phyloP scores from a whole-genome alignment of 2,888 invertebrate genomes.

The Crocallis elinguaria region DNA sequence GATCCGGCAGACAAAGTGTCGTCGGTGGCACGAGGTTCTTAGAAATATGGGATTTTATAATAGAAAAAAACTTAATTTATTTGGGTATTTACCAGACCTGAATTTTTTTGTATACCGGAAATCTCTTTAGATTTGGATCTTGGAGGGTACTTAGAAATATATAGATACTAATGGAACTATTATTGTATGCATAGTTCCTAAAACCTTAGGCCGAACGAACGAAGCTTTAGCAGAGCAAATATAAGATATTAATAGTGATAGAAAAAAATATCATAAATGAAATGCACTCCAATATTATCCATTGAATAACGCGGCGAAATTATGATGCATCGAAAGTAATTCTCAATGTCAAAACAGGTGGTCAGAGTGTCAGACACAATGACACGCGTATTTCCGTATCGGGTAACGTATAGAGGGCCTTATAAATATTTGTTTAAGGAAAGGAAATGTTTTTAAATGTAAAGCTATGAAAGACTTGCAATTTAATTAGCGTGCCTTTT shows the following conservation, averaged over 20 bases:
- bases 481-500: constrained; percentile 14
- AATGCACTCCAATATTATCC: neutral
- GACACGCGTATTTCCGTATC: constrained; percentile 18
- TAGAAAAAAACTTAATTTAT: no score
- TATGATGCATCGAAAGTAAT: constrained; percentile 14
- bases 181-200: no score
- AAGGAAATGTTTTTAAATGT: constrained; percentile 24
- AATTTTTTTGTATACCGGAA: no score
- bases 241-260: no score
- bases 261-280: neutral
- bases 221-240: no score
- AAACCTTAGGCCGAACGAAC: no score
- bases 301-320: neutral
- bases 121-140: no score
- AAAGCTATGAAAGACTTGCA: constrained; percentile 8
- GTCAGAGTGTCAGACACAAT: constrained; percentile 28
- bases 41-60: no score
- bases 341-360: constrained; percentile 61
- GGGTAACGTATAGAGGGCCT: constrained; percentile 7
- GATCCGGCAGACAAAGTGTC: constrained; percentile 6
- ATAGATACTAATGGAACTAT: no score
- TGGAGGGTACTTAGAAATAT: no score
- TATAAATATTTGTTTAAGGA: constrained; percentile 33
- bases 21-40: neutral
- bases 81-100: no score